These are phyloP conservation scores for Mythimna vitellina DNA, from an alignment of 2,888 invertebrate species.

Conservation along the genomic window DNA sequence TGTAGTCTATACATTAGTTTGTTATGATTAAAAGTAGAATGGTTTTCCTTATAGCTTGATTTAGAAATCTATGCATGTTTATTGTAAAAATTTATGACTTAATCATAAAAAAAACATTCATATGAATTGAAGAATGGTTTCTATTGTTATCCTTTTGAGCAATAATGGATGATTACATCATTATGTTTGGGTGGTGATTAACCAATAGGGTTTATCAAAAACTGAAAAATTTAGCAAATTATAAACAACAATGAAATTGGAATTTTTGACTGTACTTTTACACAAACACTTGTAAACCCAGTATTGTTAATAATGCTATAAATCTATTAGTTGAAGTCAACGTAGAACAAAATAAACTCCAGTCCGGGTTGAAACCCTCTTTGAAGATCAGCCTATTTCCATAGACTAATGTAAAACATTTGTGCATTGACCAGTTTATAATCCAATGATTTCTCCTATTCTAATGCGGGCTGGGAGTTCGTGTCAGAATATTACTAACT, in stretches of 20 bases:
- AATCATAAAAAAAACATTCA: neutral
- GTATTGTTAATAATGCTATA: neutral
- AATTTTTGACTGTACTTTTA: neutral
- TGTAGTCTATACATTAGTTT: neutral
- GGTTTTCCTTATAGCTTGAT: slow-evolving; percentile 23
- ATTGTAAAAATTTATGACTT: neutral
- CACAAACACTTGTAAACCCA: neutral
- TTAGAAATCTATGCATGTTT: neutral
- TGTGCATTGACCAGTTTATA: no score
- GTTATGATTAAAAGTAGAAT: slow-evolving; percentile 3
- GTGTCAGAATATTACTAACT: no score
- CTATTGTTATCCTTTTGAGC: neutral
- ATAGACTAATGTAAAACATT: no score
- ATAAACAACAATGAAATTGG: neutral
- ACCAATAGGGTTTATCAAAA: neutral
- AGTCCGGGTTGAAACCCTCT: neutral
- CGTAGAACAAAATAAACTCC: neutral
- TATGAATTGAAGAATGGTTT: neutral
- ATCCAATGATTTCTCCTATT: no score
- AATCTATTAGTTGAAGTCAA: neutral
- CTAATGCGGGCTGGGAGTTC: no score
- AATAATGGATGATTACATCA: neutral
- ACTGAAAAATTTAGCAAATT: neutral
- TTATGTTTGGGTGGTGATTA: neutral
- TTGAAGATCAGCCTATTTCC: neutral